A percentile compares a stretch with the other conserved stretches of the same genome.
Conservation (phyloP, 2,888 invertebrate species). For the Drosophila nr. fundita region DNA sequence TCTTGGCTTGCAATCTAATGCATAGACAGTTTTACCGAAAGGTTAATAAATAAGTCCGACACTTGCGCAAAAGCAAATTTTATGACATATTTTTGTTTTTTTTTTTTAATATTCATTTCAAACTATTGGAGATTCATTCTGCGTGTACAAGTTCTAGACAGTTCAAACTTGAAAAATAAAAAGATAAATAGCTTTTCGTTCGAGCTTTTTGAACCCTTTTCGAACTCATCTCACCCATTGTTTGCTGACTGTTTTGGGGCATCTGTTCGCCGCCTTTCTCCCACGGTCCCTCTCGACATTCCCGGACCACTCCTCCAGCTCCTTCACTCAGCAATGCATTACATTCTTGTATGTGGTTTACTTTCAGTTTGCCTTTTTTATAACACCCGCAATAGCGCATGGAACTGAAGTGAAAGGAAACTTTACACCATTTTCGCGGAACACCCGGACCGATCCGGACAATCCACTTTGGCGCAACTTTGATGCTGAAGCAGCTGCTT, state of each 20-base stretch:
- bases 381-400: constrained; percentile 44
- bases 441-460: background rate
- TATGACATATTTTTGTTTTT: background rate
- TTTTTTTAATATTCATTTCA: background rate
- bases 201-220: constrained; percentile 63
- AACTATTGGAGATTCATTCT: constrained; percentile 24
- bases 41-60: background rate
- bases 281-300: constrained; percentile 13
- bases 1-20: background rate
- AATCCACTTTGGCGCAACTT: background rate
- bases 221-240: constrained; percentile 66
- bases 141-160: constrained; percentile 16
- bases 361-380: constrained; percentile 24
- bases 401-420: constrained; percentile 74
- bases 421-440: constrained; percentile 72
- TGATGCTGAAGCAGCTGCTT: constrained; percentile 26
- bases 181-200: constrained; percentile 45
- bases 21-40: background rate
- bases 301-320: constrained; percentile 7
- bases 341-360: constrained; percentile 35
- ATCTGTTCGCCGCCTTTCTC: constrained; percentile 29
- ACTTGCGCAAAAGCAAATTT: background rate
- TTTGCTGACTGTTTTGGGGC: constrained; percentile 39
- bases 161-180: constrained; percentile 12
- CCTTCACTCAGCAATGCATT: constrained; percentile 56